Base-by-base conservation (phyloP, 64 coral and sea anemone species). In the Montipora cactus region DNA sequence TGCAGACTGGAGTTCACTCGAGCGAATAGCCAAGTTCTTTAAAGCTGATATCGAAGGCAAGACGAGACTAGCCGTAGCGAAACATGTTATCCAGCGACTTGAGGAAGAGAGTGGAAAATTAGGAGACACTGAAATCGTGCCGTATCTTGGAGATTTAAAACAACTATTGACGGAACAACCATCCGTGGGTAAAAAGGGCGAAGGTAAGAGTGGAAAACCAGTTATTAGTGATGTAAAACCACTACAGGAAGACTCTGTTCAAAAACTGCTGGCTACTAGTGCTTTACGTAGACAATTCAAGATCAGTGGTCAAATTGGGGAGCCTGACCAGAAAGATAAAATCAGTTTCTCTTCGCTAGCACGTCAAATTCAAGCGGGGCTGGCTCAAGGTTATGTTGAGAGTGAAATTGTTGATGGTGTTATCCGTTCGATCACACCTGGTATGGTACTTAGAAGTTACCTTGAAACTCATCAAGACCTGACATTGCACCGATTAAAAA, bases 321-420 rank as follows among this genome's bases (percentile, higher is more conserved):
- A 94, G 21, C 85, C 85, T 8, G 66, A 81, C 5, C 77, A 94
- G 45, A 81, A 89, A 77, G 77, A 89, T 23, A 89, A 94, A 82
- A 44, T 94, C 1, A 89, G 92, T 67, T 94, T 74, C 71, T 82
- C 87, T 7, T 89, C 85, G 14, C 25, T 94, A 3, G 28, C 73
- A 3, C 61, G 78, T 21, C 92, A 94, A 52, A 94, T 89, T 15
- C 47, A 89, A 7, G 64, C 16, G 2, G 79, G 77, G 4, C 49
- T 89, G 11, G 9, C 57, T 4, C 84, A 89, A 44, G 86, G 64
- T 5, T 83, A 94, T 44, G 44, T 25, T 23, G 92, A 94, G 47
- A 62, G 15, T 49, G 93, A 90, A 83, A 57, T 83, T 49, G 87
- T 94, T 49, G 93, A 94, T 82, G 87, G 86, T 57, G 75, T 94